Evolutionary conservation across 2,888 invertebrate genomes (phyloP).

Genomic region (Bibio marci): DNA sequence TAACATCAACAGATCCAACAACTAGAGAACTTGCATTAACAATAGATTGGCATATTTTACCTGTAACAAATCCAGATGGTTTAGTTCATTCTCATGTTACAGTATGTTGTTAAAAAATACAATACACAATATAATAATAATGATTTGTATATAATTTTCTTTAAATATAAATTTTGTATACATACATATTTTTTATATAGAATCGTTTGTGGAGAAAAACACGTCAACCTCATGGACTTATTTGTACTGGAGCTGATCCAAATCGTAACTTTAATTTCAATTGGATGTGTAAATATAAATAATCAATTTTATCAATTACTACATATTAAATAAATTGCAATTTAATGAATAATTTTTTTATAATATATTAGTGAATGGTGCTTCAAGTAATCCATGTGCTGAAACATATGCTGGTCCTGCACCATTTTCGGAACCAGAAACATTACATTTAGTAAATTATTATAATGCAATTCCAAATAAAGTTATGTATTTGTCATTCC

Average conservation of each 20-base stretch:
- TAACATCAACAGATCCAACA: conserved; percentile 37
- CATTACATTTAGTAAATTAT: conserved; percentile 30
- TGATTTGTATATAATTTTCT: background rate
- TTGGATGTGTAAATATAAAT: conserved; percentile 15
- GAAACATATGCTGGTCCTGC: conserved; percentile 33
- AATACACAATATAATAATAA: no score
- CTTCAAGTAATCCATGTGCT: conserved; percentile 27
- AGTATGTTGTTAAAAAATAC: conserved; percentile 37
- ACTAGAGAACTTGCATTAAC: conserved; percentile 40
- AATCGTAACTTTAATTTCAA: conserved; percentile 26
- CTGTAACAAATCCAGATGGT: conserved; percentile 59
- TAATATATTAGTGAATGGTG: conserved; percentile 27
- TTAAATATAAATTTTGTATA: no score
- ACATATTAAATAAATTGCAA: no score
- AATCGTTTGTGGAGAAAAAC: conserved; percentile 51
- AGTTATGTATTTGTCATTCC: conserved; percentile 39
- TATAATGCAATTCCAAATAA: conserved; percentile 28
- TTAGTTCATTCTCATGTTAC: conserved; percentile 43
- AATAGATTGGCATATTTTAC: conserved; percentile 60
- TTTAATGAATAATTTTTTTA: conserved; percentile 14
- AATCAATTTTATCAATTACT: no score
- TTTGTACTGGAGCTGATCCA: conserved; percentile 19
- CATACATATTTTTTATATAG: conserved; percentile 19
- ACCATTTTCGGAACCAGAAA: conserved; percentile 39
- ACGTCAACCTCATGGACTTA: conserved; percentile 28